Evolutionary conservation across 2,888 invertebrate species (phyloP).

Genomic region (Monopis laevigella): DNA sequence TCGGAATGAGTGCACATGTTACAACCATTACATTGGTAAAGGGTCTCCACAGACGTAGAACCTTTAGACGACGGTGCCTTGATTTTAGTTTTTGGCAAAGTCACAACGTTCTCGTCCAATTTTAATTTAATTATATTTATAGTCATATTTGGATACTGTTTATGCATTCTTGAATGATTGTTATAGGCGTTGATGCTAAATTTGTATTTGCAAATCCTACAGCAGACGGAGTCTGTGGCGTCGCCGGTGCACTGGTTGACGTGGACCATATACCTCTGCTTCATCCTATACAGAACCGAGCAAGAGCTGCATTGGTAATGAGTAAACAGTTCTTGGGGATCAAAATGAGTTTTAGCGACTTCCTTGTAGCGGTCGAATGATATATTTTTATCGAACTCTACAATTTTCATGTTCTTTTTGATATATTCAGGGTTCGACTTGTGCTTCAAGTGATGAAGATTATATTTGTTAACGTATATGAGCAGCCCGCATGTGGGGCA

Average conservation of each 20-base stretch:
- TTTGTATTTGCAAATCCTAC: too few species aligned
- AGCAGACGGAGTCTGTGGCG: too few species aligned
- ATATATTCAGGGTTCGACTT: background rate
- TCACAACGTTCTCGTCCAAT: too few species aligned
- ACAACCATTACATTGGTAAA: too few species aligned
- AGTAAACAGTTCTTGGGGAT: background rate
- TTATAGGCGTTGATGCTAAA: background rate
- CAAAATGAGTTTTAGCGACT: too few species aligned
- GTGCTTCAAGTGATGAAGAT: background rate
- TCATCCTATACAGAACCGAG: background rate
- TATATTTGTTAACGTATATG: background rate
- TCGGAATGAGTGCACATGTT: too few species aligned
- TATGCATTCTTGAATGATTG: too few species aligned
- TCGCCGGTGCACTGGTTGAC: background rate
- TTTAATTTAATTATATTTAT: too few species aligned
- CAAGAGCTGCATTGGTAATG: background rate
- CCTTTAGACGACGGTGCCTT: too few species aligned
- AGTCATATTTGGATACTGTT: too few species aligned
- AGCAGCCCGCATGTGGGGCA: background rate
- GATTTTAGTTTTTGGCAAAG: too few species aligned
- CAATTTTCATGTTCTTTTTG: background rate
- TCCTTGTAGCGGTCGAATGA: background rate
- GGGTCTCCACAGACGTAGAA: too few species aligned
- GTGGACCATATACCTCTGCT: background rate
- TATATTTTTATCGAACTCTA: background rate